These are phyloP conservation scores for Drosophila kepulauana DNA, from an alignment of 1,140 invertebrate genomes.

Conservation along the genomic window DNA sequence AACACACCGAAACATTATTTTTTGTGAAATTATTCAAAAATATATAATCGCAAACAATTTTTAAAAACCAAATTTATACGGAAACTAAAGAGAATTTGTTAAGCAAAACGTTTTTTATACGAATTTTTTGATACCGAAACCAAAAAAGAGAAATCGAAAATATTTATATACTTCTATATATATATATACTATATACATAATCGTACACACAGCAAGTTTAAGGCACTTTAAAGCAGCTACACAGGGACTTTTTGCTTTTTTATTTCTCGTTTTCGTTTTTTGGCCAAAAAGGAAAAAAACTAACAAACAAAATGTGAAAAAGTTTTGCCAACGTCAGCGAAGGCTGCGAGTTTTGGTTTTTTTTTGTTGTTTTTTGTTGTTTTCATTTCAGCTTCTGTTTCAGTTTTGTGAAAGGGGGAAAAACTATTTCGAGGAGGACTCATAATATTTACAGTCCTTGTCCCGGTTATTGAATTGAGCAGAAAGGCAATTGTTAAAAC, in stretches of 20 bases:
- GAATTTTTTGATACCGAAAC: conserved; percentile 73
- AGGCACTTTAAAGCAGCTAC: conserved; percentile 38
- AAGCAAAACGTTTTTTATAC: conserved; percentile 77
- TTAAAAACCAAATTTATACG: conserved; percentile 70
- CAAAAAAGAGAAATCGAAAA: conserved; percentile 42
- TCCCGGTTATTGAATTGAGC: conserved; percentile 14
- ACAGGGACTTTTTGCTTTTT: conserved; percentile 28
- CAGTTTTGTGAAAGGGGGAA: conserved; percentile 55
- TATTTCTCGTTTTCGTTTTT: conserved; percentile 19
- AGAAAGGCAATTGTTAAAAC: background rate
- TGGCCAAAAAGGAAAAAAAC: conserved; percentile 40
- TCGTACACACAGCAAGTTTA: conserved; percentile 22
- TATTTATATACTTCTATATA: conserved; percentile 66
- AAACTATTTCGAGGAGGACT: conserved; percentile 61
- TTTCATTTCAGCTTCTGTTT: conserved; percentile 3
- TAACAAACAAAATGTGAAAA: conserved; percentile 41
- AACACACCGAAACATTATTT: conserved; percentile 46
- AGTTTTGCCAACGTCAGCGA: conserved; percentile 66
- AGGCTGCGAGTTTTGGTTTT: conserved; percentile 18
- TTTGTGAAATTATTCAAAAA: conserved; percentile 44
- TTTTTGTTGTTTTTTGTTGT: background rate
- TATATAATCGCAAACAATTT: conserved; percentile 58
- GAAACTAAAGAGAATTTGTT: conserved; percentile 65
- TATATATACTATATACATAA: conserved; percentile 59
- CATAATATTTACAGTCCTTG: conserved; percentile 41